Percentiles rank a stretch among this genome's conserved stretches.
These are phyloP conservation scores for Forpus xanthops DNA, from an alignment of 2,797 vertebrate species.

Conservation along the genomic window DNA sequence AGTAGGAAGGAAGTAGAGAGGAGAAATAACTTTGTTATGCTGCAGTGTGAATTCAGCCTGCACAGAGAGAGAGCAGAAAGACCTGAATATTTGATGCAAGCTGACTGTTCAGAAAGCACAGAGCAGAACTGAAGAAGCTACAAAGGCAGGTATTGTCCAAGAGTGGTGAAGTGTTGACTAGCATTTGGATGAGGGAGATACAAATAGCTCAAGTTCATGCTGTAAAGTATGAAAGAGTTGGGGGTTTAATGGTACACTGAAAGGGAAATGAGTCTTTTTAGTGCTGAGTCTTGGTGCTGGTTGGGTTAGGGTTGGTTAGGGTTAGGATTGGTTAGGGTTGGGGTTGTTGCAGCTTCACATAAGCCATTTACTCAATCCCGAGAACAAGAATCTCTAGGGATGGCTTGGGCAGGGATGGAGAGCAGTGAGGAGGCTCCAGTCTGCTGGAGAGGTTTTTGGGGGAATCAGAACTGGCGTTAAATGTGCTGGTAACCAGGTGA, in stretches of 20 bases:
- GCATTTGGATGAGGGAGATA: neutral
- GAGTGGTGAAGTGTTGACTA: neutral
- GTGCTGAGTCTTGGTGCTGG: neutral
- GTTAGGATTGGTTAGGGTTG: no score
- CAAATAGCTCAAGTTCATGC: neutral
- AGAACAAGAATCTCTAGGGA: neutral
- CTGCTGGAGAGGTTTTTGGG: neutral
- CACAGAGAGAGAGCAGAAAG: neutral
- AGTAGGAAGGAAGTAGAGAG: neutral
- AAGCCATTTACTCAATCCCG: neutral
- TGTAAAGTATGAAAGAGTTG: neutral
- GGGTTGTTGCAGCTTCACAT: neutral
- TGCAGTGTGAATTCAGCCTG: neutral
- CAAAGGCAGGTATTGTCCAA: neutral
- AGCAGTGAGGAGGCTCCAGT: neutral
- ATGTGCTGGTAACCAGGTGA: neutral
- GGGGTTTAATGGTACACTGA: neutral
- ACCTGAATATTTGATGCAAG: neutral
- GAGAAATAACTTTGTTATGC: neutral
- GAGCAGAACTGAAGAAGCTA: neutral
- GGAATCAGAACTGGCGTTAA: neutral
- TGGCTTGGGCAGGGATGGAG: neutral
- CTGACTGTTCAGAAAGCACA: neutral
- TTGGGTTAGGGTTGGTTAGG: no score
- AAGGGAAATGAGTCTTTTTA: neutral